Conservation (phyloP, 92 coral and sea anemone species). For the Umimayanthus chanpuru region DNA sequence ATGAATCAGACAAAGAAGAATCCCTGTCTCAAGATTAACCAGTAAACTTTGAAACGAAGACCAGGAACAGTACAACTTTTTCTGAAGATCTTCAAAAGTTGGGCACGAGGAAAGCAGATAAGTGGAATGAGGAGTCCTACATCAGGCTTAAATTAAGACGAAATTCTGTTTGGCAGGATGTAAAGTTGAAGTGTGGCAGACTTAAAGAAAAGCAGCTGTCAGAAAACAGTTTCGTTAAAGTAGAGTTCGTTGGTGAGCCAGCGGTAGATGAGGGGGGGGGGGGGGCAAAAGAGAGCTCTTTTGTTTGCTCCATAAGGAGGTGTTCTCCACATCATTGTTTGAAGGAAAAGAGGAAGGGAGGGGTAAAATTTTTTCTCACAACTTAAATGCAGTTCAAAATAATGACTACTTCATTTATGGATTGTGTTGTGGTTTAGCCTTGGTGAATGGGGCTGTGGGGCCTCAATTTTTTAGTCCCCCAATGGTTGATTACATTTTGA, state of each 20-base stretch:
- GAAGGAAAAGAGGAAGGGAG: constrained; percentile 31
- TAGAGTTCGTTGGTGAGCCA: constrained; percentile 44
- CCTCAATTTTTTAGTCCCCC: constrained; percentile 66
- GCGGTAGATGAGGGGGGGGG: constrained; percentile 45
- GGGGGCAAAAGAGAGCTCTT: constrained; percentile 39
- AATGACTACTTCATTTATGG: constrained; percentile 66
- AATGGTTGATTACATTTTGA: constrained; percentile 61
- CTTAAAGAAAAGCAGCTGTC: constrained; percentile 47
- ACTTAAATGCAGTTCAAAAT: constrained; percentile 53
- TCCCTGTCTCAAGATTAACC: constrained; percentile 32
- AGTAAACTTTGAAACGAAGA: constrained; percentile 45
- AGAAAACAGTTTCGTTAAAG: constrained; percentile 43
- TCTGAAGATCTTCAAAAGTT: constrained; percentile 47
- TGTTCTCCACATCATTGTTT: constrained; percentile 28
- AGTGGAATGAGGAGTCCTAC: constrained; percentile 47
- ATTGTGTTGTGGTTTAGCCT: constrained; percentile 58
- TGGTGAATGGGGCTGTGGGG: constrained; percentile 71
- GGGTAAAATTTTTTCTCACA: constrained; percentile 61
- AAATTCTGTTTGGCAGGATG: constrained; percentile 59
- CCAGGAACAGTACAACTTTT: constrained; percentile 43
- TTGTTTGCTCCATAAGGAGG: constrained; percentile 39
- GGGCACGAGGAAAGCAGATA: constrained; percentile 40
- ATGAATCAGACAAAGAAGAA: constrained; percentile 49
- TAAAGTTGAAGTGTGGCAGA: constrained; percentile 58
- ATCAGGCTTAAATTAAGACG: constrained; percentile 57